Base-by-base conservation (phyloP, 2,888 invertebrate genomes). In the Druceiella hillmani region DNA sequence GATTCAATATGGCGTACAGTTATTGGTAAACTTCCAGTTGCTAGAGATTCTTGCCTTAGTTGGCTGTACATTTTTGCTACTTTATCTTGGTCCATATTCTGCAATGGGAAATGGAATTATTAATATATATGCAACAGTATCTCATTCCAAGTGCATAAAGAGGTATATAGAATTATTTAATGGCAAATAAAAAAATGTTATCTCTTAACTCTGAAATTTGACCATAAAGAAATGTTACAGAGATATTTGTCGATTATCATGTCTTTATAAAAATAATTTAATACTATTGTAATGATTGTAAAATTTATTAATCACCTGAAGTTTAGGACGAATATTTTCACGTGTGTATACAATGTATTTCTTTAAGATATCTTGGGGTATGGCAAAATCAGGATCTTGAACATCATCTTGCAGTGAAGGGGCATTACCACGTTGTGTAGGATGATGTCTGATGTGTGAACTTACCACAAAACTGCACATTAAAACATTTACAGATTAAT, bases 21-120 rank as follows among this genome's bases (percentile, higher is more conserved):
- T 53, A 99, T 98, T 0, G 98, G 98, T 41, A 99, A 76, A 58
- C 95, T 95, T 49, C 97, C 98, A 1, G 98, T 99, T 0, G 86
- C 93, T 66, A 91, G 76, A 1, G 97, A 95, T 62, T 99, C 98
- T 54, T 94, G 87, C 37, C 99, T 77, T 45, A 99, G 74, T 56
- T 95, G 90, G 35, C 93, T 83, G 71, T 99, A 99, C 79, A 99
- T 88, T 61, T 90, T 91, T 0, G 98, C 91, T 26, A 99, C 87
- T 72, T 97, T 95, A 57, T 99, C 98, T 62, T 95, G 88, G 61
- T 98, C 94, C 75, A 97, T 88, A 50, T 90, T 87, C 67, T 85
- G 66, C 16, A 64, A 56, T n/a, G 22, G n/a, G n/a, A n/a, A n/a
- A n/a, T n/a, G n/a, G n/a, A n/a, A n/a, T n/a, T n/a, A n/a, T n/a